Base-by-base conservation (phyloP, 2,888 invertebrate species). In the Electrophaes corylata region DNA sequence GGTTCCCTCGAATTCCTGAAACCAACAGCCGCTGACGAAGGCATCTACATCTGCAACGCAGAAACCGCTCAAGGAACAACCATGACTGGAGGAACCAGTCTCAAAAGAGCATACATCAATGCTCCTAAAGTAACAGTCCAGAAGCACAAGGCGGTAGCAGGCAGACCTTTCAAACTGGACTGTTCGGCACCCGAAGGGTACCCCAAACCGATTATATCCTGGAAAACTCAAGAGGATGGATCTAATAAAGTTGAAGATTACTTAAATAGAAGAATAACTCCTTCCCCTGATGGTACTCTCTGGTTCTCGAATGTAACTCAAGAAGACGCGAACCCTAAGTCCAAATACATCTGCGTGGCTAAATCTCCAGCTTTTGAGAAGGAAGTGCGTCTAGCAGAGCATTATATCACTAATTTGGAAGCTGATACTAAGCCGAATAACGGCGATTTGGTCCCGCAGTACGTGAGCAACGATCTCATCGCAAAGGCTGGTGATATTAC, bases 341-440 rank as follows among this genome's bases (percentile, higher is more conserved):
- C 59, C 55, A 86, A 84, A 46, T 89, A 86, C 51, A 81, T 87
- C 0, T 90, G 90, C 56, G 60, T 79, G 0, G 88, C 82, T 1
- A 77, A 72, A 12, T 78, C 83, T 0, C 80, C 84, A 0, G 87
- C 84, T 1, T 65, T 69, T 0, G 74, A 73, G 0, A 66, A 69
- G 0, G 79, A 79, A 0, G 79, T 85, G 0, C 60, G 73, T 0
- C 44, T 88, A 0, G 86, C 86, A 1, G 83, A 84, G 29, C 85
- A 88, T 64, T 70, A 75, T 4, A 70, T 90, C 3, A 79, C 76
- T 47, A 65, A 65, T 2, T 23, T 88, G 46, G 69, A 72, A 1
- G 68, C 72, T 2, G 77, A 80, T 31, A 64, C 75, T 10, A 67
- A 66, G 4, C 64, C 70, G 0, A 72, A 73, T 1, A 70, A 80